Conservation (phyloP, 30 jellyfish, hydroid and myxozoan species). For the Aurelia aurita region DNA sequence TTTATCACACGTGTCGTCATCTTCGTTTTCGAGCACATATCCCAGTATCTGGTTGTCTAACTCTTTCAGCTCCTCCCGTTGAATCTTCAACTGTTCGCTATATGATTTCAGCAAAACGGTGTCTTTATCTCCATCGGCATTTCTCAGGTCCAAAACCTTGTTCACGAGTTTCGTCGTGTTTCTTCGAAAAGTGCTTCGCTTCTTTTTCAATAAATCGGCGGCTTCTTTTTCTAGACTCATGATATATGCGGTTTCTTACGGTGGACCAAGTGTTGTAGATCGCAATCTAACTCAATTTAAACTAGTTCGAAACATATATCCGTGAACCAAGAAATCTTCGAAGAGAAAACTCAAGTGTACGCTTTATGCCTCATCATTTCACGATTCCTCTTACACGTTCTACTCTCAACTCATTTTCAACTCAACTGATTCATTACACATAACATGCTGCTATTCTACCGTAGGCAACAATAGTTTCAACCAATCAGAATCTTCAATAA, state of each 20-base stretch:
- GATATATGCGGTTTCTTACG: background rate
- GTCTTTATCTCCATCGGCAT: background rate
- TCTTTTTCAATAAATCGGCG: background rate
- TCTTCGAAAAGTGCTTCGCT: constrained; percentile 13
- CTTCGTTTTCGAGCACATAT: constrained; percentile 1
- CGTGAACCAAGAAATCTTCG: too few species aligned
- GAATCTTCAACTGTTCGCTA: background rate
- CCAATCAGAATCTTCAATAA: too few species aligned
- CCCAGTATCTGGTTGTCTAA: background rate
- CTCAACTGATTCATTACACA: too few species aligned
- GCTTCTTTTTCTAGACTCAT: constrained; percentile 2
- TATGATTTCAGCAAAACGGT: background rate
- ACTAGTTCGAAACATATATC: too few species aligned
- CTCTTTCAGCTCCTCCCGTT: background rate
- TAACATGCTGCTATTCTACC: too few species aligned
- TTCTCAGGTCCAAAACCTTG: background rate
- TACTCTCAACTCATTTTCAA: too few species aligned
- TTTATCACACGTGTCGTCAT: constrained; percentile 15
- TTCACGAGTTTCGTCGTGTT: constrained; percentile 8
- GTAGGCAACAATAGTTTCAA: too few species aligned
- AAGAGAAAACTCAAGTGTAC: too few species aligned
- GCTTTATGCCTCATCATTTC: too few species aligned
- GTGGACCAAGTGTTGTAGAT: constrained; percentile 31
- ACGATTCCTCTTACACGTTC: too few species aligned
- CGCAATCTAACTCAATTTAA: too few species aligned